These are phyloP conservation scores for Ichneumoninae sp. DNA, from an alignment of 2,888 invertebrate genomes.

Conservation along the genomic window DNA sequence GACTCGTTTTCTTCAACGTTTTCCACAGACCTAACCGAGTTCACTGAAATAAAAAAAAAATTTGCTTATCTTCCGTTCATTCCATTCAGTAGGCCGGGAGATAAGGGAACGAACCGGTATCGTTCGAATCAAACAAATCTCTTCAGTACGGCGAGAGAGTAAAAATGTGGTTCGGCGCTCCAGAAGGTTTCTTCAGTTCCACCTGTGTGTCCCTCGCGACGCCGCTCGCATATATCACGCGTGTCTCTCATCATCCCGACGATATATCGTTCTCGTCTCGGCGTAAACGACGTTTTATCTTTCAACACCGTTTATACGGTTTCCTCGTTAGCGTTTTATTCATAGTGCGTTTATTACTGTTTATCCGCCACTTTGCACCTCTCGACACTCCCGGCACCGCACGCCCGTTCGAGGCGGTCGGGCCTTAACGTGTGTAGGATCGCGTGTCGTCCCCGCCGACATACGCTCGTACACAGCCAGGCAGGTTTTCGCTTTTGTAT, in stretches of 20 bases:
- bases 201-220: constrained; percentile 36
- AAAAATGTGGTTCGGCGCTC: background rate
- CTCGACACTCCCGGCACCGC: constrained; percentile 60
- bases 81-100: background rate
- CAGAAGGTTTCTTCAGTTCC: constrained; percentile 27
- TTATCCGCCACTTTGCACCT: constrained; percentile 80
- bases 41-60: background rate
- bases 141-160: background rate
- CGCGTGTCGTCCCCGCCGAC: constrained; percentile 17
- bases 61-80: background rate
- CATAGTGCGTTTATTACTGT: constrained; percentile 80
- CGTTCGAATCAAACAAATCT: background rate
- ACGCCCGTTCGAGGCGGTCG: constrained; percentile 14
- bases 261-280: constrained; percentile 42
- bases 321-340: constrained; percentile 79
- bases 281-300: constrained; percentile 73
- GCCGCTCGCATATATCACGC: background rate
- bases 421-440: constrained; percentile 40
- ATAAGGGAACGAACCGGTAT: background rate
- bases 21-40: background rate
- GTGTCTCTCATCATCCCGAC: constrained; percentile 17
- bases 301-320: constrained; percentile 68
- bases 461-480: background rate
- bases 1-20: background rate
- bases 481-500: constrained; percentile 38